phyloP scores from a whole-genome alignment of 2,888 invertebrate genomes.

The Leuctra nigra region DNA sequence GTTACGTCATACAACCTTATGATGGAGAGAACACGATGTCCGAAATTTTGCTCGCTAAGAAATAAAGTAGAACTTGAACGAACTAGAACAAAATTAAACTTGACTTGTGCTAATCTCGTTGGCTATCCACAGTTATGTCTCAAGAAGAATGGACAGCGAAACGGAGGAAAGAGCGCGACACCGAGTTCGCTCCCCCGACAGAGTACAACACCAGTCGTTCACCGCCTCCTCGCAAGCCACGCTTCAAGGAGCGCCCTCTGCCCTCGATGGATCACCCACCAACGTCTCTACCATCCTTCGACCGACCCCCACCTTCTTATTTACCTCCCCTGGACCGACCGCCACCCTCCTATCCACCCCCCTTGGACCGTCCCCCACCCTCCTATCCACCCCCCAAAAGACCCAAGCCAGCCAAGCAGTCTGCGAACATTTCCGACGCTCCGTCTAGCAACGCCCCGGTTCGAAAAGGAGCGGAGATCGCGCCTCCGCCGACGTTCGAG shows the following conservation, averaged over 20 bases:
- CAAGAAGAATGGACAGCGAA: slow-evolving; percentile 74
- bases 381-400: no score
- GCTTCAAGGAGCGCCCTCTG: background rate
- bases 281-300: background rate
- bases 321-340: background rate
- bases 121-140: slow-evolving; percentile 53
- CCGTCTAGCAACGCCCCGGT: background rate
- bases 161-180: slow-evolving; percentile 60
- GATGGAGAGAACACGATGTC: no score
- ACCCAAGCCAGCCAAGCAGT: no score
- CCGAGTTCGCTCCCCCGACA: slow-evolving; percentile 71
- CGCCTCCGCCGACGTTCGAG: slow-evolving; percentile 59
- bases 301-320: no score
- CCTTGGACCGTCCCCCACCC: no score
- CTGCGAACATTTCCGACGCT: background rate
- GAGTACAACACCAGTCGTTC: slow-evolving; percentile 28
- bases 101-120: no score
- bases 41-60: no score
- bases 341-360: no score
- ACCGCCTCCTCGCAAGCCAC: background rate
- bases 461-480: slow-evolving; percentile 47
- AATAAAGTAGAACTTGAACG: no score
- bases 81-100: no score
- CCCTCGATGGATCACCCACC: background rate
- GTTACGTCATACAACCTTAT: no score